Evolutionary conservation across 2,797 vertebrate species (phyloP), one percentile per base, ranked within the genome.

Genomic region (Acomys russatus): DNA sequence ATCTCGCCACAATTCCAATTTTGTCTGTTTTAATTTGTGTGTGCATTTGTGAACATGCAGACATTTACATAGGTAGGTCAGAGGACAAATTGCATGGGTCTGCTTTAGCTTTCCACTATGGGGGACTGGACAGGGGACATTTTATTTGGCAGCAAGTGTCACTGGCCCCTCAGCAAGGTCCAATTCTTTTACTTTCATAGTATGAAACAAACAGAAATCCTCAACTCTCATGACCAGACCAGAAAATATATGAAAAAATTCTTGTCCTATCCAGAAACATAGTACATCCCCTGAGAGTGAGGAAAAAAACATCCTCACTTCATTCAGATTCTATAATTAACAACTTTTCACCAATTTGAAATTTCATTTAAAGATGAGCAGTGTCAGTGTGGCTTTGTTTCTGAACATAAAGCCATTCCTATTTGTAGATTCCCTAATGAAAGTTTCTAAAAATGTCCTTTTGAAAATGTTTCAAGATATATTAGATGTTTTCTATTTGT

Each of bases 281-380:
- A 30, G 2, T 87, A 4, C n/a, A 84, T 73, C 28, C 70, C 20
- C 76, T 6, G 25, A 84, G 54, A 64, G 73, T 14, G 79, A 51
- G 20, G 66, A 76, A 17, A 88, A 44, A 74, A 51, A 71, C 4
- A 80, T 90, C 66, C 23, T 33, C 74, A 9, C 54, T 76, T 88
- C 4, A 84, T 87, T 90, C 44, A 91, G 63, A 86, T 38, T 0
- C 28, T 95, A n/a, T 11, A 38, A 54, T 90, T 86, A 92, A 59
- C 30, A 95, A 64, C 35, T 84, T 89, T 89, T 77, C 22, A 66
- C 25, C 78, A 91, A 63, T 61, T 82, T 88, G 59, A 92, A 88
- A 79, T 85, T 92, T 93, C 22, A 92, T 77, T 97, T 96, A 70
- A 96, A 94, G 51, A 70, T 66, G 11, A 91, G 8, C 33, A 91